Evolutionary conservation across 2,888 invertebrate genomes (phyloP).

Genomic region (Eumacrocentrus americanus): DNA sequence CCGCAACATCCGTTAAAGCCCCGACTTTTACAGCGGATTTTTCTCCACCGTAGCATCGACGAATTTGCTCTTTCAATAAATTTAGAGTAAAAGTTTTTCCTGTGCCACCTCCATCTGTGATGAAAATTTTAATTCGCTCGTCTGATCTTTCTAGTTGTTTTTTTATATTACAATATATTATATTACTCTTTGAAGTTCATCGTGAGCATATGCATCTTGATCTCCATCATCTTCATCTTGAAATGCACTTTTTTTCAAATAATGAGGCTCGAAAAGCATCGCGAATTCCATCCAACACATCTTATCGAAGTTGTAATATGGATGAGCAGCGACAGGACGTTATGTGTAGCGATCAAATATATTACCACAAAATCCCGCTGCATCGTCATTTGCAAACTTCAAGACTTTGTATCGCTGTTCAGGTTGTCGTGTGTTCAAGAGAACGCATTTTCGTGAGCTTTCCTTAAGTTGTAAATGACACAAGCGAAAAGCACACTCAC

Average conservation of each 20-base stretch:
- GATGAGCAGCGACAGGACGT: conserved; percentile 21
- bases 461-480: conserved; percentile 35
- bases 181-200: no score
- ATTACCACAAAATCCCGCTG: conserved; percentile 31
- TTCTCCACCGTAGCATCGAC: conserved; percentile 31
- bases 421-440: conserved; percentile 38
- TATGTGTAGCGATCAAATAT: conserved; percentile 31
- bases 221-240: conserved; percentile 17
- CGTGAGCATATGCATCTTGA: conserved; percentile 19
- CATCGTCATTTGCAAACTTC: conserved; percentile 37
- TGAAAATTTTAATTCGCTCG: no score
- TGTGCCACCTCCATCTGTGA: conserved; percentile 42
- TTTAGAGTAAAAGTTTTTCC: conserved; percentile 41
- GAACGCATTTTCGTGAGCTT: conserved; percentile 34
- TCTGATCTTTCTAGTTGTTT: no score
- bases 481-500: conserved; percentile 48
- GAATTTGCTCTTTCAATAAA: conserved; percentile 42
- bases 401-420: conserved; percentile 45
- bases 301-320: conserved; percentile 14
- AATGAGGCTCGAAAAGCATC: conserved; percentile 22
- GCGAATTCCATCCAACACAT: conserved; percentile 33
- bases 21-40: conserved; percentile 33
- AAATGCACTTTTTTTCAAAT: background rate
- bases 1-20: conserved; percentile 49
- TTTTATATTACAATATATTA: no score